Percentiles rank a stretch among this genome's conserved stretches.
Evolutionary conservation across 2,113 vertebrate species (phyloP).

Genomic region (Phoxinus phoxinus): DNA sequence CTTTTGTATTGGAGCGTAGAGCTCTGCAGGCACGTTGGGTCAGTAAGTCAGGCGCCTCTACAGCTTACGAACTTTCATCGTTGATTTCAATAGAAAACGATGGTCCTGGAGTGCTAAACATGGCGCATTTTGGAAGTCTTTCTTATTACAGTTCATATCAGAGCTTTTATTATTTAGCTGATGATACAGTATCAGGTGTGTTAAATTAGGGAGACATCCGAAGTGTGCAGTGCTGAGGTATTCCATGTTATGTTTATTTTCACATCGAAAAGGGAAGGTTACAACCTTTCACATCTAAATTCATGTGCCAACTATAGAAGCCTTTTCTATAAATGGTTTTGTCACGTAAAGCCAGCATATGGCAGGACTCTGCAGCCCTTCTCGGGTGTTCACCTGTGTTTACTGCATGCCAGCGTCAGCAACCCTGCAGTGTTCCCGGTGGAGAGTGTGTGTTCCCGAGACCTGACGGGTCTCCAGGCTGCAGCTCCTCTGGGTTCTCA

Average conservation of each 20-base stretch:
- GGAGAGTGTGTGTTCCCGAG: slow-evolving; percentile 13
- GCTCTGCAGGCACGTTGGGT: not conserved
- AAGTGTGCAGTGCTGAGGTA: not conserved
- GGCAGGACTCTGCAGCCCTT: not conserved
- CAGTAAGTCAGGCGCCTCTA: not conserved
- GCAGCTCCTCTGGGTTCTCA: slow-evolving; percentile 56
- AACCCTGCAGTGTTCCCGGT: slow-evolving; percentile 44
- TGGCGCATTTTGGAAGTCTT: not conserved
- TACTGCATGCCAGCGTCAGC: slow-evolving; percentile 21
- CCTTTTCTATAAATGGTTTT: not conserved
- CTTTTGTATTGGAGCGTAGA: not conserved
- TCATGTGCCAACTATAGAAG: not conserved
- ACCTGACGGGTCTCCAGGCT: slow-evolving; percentile 46
- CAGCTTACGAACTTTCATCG: not conserved
- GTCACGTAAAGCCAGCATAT: slow-evolving; percentile 8
- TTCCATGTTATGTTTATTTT: not conserved
- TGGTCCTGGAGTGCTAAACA: not conserved
- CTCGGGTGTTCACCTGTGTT: slow-evolving; percentile 36
- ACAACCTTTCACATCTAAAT: not conserved
- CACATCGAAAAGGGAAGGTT: not conserved
- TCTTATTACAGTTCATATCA: not conserved
- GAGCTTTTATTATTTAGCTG: not conserved
- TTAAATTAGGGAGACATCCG: not conserved
- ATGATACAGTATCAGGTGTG: not conserved
- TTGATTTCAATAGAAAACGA: not conserved